Conservation (phyloP, 2,797 vertebrate genomes). For the Lerista edwardsae region DNA sequence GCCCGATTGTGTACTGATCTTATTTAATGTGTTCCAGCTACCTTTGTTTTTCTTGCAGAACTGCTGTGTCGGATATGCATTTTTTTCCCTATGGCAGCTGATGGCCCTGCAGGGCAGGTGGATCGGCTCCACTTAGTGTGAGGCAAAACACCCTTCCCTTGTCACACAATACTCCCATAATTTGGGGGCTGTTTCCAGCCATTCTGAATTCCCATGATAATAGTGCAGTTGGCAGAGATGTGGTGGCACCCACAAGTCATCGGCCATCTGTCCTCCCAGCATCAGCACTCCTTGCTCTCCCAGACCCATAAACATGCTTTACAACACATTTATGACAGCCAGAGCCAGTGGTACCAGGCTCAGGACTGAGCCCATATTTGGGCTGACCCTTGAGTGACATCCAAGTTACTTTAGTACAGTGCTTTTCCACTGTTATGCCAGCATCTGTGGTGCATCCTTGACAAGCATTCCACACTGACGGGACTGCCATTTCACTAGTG, state of each 20-base stretch:
- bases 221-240: not conserved
- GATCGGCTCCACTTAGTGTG: conserved; percentile 9
- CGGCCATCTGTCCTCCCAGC: no score
- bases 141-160: conserved; percentile 11
- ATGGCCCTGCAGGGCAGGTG: conserved; percentile 16
- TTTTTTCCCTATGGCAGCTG: conserved; percentile 14
- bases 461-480: no score
- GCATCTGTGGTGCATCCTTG: no score
- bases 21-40: conserved; percentile 24
- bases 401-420: no score
- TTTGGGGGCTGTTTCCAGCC: not conserved
- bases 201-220: conserved; percentile 5
- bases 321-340: no score
- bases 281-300: no score
- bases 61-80: not conserved
- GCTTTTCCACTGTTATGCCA: no score
- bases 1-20: not conserved
- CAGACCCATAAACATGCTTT: no score
- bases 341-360: no score
- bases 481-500: no score
- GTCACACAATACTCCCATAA: conserved; percentile 12
- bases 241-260: not conserved
- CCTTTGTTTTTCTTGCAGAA: not conserved
- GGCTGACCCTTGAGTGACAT: no score
- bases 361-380: no score